These are phyloP conservation scores for Mnemiopsis leidyi DNA, from an alignment of 37 sponge, comb jelly and placozoan species.

Conservation along the genomic window DNA sequence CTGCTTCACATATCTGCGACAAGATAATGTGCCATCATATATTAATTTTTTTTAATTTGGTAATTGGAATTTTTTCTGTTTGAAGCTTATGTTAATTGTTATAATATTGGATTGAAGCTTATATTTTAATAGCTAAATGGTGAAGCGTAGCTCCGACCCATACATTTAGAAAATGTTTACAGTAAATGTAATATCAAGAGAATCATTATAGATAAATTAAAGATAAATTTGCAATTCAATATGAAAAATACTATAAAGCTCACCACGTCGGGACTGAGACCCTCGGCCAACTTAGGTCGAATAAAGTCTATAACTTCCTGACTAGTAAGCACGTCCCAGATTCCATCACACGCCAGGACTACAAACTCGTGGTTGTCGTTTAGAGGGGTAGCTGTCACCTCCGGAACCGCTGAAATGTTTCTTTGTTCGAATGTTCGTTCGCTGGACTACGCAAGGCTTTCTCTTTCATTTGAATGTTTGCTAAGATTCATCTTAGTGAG, in stretches of 20 bases:
- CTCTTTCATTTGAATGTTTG: no score
- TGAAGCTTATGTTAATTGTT: no score
- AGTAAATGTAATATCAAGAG: background rate
- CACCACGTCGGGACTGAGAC: slow-evolving; percentile 69
- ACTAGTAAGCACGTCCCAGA: slow-evolving; percentile 92
- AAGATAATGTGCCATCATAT: no score
- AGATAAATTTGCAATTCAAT: background rate
- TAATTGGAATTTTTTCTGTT: no score
- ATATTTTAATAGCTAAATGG: no score
- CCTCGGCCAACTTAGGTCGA: slow-evolving; percentile 71
- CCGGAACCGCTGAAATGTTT: slow-evolving; percentile 78
- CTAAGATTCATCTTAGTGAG: no score
- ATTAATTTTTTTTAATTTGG: no score
- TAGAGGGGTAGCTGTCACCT: slow-evolving; percentile 69
- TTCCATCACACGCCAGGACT: slow-evolving; percentile 94
- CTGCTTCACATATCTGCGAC: slow-evolving; percentile 83
- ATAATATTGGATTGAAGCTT: no score
- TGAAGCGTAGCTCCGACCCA: no score
- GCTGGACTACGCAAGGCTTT: no score
- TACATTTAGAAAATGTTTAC: background rate
- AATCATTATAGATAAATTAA: background rate
- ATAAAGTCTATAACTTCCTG: slow-evolving; percentile 86
- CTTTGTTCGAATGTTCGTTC: no score
- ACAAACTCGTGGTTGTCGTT: slow-evolving; percentile 82
- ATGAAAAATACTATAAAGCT: background rate